phyloP scores from a whole-genome alignment of 2,888 invertebrate genomes.

The Ophion ellenae region DNA sequence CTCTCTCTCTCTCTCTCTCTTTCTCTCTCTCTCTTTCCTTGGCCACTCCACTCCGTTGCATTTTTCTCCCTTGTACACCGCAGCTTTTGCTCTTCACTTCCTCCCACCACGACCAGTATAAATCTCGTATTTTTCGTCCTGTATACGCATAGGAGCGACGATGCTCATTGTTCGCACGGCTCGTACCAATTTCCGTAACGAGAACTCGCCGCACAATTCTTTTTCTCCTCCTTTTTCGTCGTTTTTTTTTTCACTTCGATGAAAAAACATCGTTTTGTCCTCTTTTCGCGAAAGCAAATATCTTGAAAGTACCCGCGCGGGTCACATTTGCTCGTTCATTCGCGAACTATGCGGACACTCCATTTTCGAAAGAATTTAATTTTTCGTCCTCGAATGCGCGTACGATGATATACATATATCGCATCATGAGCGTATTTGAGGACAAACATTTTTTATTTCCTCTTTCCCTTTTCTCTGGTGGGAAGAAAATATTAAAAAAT shows the following conservation, averaged over 20 bases:
- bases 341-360: not conserved
- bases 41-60: slow-evolving; percentile 35
- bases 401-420: not conserved
- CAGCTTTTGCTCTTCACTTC: slow-evolving; percentile 53
- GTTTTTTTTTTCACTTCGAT: slow-evolving; percentile 16
- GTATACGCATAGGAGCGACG: slow-evolving; percentile 28
- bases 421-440: not conserved
- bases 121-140: slow-evolving; percentile 48
- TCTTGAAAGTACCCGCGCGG: slow-evolving; percentile 47
- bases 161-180: slow-evolving; percentile 66
- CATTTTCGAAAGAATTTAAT: slow-evolving; percentile 24
- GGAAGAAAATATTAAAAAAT: too few species aligned
- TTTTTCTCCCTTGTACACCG: slow-evolving; percentile 38
- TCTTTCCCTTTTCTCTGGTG: too few species aligned
- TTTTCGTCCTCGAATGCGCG: not conserved
- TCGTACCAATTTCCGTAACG: slow-evolving; percentile 76
- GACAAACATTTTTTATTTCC: not conserved
- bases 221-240: not conserved
- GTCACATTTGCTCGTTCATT: slow-evolving; percentile 25
- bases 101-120: slow-evolving; percentile 37
- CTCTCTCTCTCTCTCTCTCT: slow-evolving; percentile 51
- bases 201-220: slow-evolving; percentile 68
- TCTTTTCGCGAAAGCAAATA: slow-evolving; percentile 53
- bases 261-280: slow-evolving; percentile 27
- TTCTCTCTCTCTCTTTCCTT: slow-evolving; percentile 53